Base-by-base conservation (phyloP, 2,797 vertebrate genomes). In the Poecilia picta region DNA sequence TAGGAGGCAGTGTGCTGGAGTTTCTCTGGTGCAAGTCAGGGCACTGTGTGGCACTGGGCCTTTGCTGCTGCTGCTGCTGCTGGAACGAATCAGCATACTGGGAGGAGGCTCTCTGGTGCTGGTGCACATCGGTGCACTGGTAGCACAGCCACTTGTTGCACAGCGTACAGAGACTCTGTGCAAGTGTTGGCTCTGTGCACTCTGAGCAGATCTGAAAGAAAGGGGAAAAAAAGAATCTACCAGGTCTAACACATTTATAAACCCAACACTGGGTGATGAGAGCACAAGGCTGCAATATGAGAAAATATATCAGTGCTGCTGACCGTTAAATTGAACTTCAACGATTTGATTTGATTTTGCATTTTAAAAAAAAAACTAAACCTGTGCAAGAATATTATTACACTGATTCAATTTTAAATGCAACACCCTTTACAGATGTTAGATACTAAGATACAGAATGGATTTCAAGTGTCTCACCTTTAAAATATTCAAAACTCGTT, bases 101-200 rank as follows among this genome's bases (percentile, higher is more conserved):
- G 77, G 91, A 82, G 2, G 90, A 11, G 23, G 81, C 57, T 88
- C 89, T 92, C 62, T 93, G 93, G 74, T 96, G 95, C 90, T 94
- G 95, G 88, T 96, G 96, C 90, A 95, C 87, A 87, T 96, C 94
- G 47, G 96, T 96, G 91, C 96, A 96, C 84, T 94, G 95, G 90
- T 95, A 96, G 87, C 96, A 96, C 84, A 96, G 78, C 95, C 95
- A 96, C 95, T 96, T 96, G 95, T 96, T 96, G 93, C 96, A 96
- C 78, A 95, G 91, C 0, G 95, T 96, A 83, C 96, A 96, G 81
- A 96, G 91, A 88, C 95, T 96, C 82, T 95, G 95, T n/a, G 95
- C 95, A 70, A 94, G 91, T 80, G 94, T 90, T 0, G 92, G 92
- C 90, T 95, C 95, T 1, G 94, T 86, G 84, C 96, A 96, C 87